Percentiles rank a stretch among this genome's conserved stretches.
Evolutionary conservation across 2,888 invertebrate species (phyloP).

Genomic region (Pecten maximus): DNA sequence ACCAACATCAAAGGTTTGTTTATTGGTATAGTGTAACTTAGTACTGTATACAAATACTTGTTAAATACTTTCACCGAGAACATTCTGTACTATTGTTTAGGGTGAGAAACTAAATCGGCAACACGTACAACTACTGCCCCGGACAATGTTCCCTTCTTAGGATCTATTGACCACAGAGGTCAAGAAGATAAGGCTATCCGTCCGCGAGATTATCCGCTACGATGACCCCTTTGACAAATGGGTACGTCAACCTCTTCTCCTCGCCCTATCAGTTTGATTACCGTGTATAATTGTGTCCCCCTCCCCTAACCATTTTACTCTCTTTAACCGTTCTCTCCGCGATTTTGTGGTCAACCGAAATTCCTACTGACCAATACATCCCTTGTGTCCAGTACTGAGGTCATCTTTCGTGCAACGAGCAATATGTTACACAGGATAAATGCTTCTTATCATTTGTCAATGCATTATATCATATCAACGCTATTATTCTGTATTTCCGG

Average conservation of each 20-base stretch:
- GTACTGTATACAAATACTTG: background rate
- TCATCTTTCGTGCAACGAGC: too few species aligned
- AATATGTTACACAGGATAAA: too few species aligned
- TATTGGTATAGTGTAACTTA: background rate
- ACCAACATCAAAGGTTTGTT: background rate
- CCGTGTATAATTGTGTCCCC: background rate
- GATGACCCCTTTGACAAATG: conserved; percentile 18
- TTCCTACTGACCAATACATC: background rate
- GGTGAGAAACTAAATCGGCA: background rate
- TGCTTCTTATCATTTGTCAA: too few species aligned
- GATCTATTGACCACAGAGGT: background rate
- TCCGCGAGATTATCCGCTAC: background rate
- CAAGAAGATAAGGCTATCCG: conserved; percentile 11
- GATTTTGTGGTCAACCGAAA: background rate
- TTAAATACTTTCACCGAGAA: background rate
- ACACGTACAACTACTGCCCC: background rate
- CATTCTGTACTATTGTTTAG: background rate
- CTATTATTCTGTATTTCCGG: too few species aligned
- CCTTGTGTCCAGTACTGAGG: background rate
- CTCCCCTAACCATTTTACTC: background rate
- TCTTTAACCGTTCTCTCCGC: background rate
- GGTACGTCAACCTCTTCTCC: background rate
- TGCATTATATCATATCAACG: too few species aligned
- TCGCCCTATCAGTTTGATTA: background rate
- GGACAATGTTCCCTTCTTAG: background rate